These are phyloP conservation scores for Chloroclysta siterata DNA, from an alignment of 2,888 invertebrate species.

Conservation along the genomic window DNA sequence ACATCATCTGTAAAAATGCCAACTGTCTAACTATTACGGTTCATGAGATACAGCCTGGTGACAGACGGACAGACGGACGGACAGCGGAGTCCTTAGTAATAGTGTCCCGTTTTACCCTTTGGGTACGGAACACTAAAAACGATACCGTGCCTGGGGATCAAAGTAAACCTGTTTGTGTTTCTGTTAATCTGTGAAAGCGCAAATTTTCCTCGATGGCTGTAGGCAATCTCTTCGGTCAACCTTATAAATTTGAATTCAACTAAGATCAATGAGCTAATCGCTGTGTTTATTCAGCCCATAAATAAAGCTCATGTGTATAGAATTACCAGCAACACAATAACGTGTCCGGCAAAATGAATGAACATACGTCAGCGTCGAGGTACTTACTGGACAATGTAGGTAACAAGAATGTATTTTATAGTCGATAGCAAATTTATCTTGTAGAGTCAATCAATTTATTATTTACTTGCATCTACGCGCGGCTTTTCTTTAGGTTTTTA, in stretches of 20 bases:
- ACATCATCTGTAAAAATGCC: too few relatives aligned
- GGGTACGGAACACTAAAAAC: too few relatives aligned
- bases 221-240: too few relatives aligned
- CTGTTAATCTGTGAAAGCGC: too few relatives aligned
- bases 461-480: not conserved
- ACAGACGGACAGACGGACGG: too few relatives aligned
- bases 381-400: constrained; percentile 7
- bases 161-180: too few relatives aligned
- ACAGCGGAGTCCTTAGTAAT: too few relatives aligned
- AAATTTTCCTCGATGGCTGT: too few relatives aligned
- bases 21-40: too few relatives aligned
- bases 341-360: constrained; percentile 4
- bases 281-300: constrained; percentile 1
- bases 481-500: not conserved
- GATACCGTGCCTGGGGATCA: too few relatives aligned
- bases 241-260: not conserved
- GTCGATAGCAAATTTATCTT: not conserved
- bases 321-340: constrained; percentile 2
- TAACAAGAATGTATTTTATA: constrained; percentile 6
- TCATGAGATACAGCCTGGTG: too few relatives aligned
- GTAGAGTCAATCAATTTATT: constrained; percentile 2
- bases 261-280: not conserved
- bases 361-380: not conserved
- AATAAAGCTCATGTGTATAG: not conserved
- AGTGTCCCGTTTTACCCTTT: too few relatives aligned